A percentile compares a stretch with the other conserved stretches of the same genome.
These are phyloP conservation scores for Podarcis muralis DNA, from an alignment of 2,113 vertebrate species.

Conservation along the genomic window DNA sequence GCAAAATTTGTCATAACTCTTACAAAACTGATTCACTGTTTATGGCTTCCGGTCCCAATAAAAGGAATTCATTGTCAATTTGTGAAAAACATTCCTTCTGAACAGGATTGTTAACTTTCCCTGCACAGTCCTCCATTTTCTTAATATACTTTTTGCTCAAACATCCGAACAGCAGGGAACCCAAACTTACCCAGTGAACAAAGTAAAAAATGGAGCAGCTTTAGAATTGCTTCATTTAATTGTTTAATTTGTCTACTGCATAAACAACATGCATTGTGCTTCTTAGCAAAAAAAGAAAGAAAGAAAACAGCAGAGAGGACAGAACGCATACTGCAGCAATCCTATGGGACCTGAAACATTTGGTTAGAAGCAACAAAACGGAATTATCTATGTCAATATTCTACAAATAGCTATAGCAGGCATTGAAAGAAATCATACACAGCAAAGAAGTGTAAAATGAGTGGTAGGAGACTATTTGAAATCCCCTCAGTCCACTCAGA, in stretches of 20 bases:
- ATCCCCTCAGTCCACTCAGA: too few relatives aligned
- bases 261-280: constrained; percentile 34
- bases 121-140: neutral
- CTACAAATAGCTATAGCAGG: constrained; percentile 1
- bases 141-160: constrained; percentile 48
- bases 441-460: too few relatives aligned
- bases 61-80: neutral
- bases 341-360: too few relatives aligned
- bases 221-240: constrained; percentile 22
- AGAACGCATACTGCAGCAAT: too few relatives aligned
- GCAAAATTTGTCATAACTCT: neutral
- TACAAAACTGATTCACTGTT: neutral
- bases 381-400: constrained; percentile 34
- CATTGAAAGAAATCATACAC: neutral
- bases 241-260: constrained; percentile 3
- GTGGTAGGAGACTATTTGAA: neutral
- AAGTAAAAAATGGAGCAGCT: constrained; percentile 49
- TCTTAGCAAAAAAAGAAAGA: constrained; percentile 38
- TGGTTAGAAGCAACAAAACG: constrained; percentile 17
- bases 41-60: neutral
- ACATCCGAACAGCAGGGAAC: constrained; percentile 29
- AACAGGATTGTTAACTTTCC: neutral
- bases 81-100: neutral
- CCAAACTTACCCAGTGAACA: constrained; percentile 55
- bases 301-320: constrained; percentile 27